Base-by-base conservation (phyloP, 2,113 vertebrate genomes). In the Salvelinus fontinalis region DNA sequence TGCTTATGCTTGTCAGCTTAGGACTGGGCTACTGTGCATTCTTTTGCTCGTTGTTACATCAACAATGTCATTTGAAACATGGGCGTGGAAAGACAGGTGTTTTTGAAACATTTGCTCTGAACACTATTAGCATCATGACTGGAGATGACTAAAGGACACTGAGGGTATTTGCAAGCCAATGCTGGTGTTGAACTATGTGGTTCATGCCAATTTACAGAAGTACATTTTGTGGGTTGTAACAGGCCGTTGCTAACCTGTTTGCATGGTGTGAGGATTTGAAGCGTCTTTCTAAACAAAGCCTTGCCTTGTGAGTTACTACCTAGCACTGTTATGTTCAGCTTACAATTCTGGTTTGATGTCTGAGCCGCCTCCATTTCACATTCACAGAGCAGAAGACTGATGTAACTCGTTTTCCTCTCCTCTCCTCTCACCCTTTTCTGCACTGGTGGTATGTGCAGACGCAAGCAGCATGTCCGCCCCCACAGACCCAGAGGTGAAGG, bases 401-500 rank as follows among this genome's bases (percentile, higher is more conserved):
- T 54, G 51, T 54, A 54, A 54, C 51, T 54, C 12, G 14, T 54
- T 77, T 83, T 71, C 78, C 8, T 60, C 59, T 4, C 26, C 11
- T 69, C 64, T 79, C 74, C 65, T 80, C 83, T 77, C 79, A 82
- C 83, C 80, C 72, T 67, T 77, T 67, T 79, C 64, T 81, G 66
- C 83, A 79, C 84, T 86, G 85, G 76, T 85, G 78, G 86, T 87
- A 76, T 74, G 84, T 80, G 81, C 84, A 81, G 81, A 78, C 85
- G 76, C 79, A 80, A 79, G 83, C 87, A 85, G 73, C 83, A 94
- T 94, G 92, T 92, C 93, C 85, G 76, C 81, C 87, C 84, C 87
- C 81, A 85, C 87, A 80, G 83, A 91, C 85, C 79, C 89, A 71
- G 92, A 93, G 82, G 91, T 90, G 86, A 95, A 92, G 85, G 95